Evolutionary conservation across 2,888 invertebrate genomes (phyloP).

Genomic region (Euzophera pinguis): DNA sequence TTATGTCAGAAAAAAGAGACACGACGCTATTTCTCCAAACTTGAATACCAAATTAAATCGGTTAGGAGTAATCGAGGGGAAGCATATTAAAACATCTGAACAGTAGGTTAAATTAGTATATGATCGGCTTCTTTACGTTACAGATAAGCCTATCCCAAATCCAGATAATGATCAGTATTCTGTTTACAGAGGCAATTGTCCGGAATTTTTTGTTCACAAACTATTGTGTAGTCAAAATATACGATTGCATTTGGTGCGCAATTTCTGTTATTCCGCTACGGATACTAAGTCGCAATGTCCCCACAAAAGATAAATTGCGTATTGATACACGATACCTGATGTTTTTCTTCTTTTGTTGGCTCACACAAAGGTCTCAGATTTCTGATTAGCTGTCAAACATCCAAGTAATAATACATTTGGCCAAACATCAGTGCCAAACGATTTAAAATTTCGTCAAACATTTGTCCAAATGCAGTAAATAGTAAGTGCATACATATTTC

Average conservation of each 20-base stretch:
- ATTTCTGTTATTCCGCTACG: constrained; percentile 60
- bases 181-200: constrained; percentile 69
- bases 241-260: constrained; percentile 70
- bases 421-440: not conserved
- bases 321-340: constrained; percentile 72
- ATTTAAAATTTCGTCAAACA: not conserved
- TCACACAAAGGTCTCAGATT: constrained; percentile 50
- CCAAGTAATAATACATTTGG: constrained; percentile 22
- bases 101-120: constrained; percentile 45
- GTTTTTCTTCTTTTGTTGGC: constrained; percentile 52
- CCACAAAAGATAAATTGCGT: constrained; percentile 69
- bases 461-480: not conserved
- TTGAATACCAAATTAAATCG: constrained; percentile 18
- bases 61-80: constrained; percentile 57
- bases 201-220: constrained; percentile 51
- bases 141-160: constrained; percentile 64
- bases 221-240: constrained; percentile 56
- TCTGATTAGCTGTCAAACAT: constrained; percentile 42
- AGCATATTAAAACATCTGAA: constrained; percentile 57
- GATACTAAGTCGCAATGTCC: constrained; percentile 59
- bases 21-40: not conserved
- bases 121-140: constrained; percentile 63
- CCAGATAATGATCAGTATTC: constrained; percentile 75
- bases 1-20: no score
- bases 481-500: not conserved